Evolutionary conservation across 1,140 invertebrate species (phyloP).

Genomic region (Triops longicaudatus): DNA sequence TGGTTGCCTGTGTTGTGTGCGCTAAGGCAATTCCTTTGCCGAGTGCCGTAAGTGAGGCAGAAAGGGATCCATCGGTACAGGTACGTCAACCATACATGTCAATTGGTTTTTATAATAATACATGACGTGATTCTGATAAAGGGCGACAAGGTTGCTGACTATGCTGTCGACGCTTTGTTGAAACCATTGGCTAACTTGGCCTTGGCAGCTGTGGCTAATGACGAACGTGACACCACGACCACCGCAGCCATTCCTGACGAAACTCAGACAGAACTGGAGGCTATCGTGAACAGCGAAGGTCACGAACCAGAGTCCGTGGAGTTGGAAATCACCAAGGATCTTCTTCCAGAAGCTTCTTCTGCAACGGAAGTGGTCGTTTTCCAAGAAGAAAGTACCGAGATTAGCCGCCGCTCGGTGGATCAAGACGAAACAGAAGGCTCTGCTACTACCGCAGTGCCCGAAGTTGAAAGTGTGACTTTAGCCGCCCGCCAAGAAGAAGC

Average conservation of each 20-base stretch:
- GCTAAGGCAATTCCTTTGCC: neutral
- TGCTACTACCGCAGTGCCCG: neutral
- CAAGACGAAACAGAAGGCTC: neutral
- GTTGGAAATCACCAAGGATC: neutral
- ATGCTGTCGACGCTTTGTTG: neutral
- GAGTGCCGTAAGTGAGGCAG: neutral
- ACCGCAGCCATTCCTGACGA: neutral
- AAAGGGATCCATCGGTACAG: neutral
- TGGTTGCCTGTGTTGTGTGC: constrained; percentile 5
- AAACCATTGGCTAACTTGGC: neutral
- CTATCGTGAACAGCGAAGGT: neutral
- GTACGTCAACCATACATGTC: neutral
- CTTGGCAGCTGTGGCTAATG: constrained; percentile 5
- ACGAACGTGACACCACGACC: neutral
- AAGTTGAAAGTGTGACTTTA: neutral
- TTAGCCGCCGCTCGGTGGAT: neutral
- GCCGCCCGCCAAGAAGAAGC: neutral
- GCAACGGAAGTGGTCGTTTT: neutral
- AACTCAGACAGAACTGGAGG: neutral
- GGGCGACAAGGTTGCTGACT: neutral
- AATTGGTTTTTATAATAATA: too few species aligned
- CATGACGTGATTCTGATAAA: neutral
- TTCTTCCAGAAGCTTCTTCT: neutral
- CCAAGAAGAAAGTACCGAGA: neutral
- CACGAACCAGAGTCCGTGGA: neutral